phyloP scores from a whole-genome alignment of 2,797 vertebrate genomes.

The Myripristis jacobus region DNA sequence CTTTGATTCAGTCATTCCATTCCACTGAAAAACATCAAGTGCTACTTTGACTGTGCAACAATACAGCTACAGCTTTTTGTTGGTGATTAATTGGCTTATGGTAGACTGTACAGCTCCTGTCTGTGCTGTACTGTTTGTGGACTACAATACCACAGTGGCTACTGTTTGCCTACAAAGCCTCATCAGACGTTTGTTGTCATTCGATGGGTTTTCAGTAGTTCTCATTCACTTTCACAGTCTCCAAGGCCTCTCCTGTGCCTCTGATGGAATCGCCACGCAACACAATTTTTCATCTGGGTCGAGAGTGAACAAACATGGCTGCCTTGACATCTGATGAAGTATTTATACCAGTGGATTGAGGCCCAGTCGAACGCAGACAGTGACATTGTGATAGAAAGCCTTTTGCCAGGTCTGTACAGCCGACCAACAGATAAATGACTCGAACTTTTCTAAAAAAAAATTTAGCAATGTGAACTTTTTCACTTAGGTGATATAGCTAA shows the following conservation, averaged over 20 bases:
- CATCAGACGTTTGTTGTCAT: constrained; percentile 56
- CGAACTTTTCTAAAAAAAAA: too few species aligned
- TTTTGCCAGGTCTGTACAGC: constrained; percentile 12
- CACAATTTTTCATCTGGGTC: constrained; percentile 51
- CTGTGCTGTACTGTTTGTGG: constrained; percentile 28
- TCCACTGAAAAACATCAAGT: not conserved
- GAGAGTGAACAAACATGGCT: constrained; percentile 63
- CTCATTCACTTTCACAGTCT: constrained; percentile 51
- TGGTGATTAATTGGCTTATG: not conserved
- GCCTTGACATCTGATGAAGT: constrained; percentile 68
- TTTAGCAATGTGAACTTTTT: too few species aligned
- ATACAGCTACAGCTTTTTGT: constrained; percentile 5
- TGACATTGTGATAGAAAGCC: constrained; percentile 17
- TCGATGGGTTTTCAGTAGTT: constrained; percentile 56
- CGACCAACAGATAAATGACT: not conserved
- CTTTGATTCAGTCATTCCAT: not conserved
- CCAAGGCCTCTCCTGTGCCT: constrained; percentile 27
- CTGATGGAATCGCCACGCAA: constrained; percentile 29
- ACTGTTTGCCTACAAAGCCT: constrained; percentile 55
- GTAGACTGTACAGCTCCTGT: not conserved
- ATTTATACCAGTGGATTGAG: constrained; percentile 50
- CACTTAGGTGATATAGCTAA: too few species aligned
- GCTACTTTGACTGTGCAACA: not conserved
- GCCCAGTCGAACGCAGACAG: constrained; percentile 3
- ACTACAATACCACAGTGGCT: constrained; percentile 47